Evolutionary conservation across 2,888 invertebrate genomes (phyloP).

Genomic region (Acronicta psi): DNA sequence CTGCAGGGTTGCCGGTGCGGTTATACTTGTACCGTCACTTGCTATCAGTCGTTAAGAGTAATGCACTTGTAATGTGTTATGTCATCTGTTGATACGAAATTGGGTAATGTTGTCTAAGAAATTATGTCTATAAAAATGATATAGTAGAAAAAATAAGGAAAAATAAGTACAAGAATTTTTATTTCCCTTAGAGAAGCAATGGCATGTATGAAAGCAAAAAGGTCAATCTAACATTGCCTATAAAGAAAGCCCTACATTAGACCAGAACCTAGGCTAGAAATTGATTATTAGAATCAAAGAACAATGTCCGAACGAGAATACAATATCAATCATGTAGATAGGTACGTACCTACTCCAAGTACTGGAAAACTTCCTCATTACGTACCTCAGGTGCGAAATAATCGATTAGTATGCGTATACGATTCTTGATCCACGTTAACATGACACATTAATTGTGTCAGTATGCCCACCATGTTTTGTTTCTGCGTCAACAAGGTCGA

Average conservation of each 20-base stretch:
- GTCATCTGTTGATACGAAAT: constrained; percentile 18
- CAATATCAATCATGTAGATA: no score
- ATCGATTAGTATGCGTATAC: constrained; percentile 23
- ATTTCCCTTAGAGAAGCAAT: no score
- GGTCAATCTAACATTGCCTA: no score
- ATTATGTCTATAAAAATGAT: background rate
- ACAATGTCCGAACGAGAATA: background rate
- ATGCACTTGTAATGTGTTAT: constrained; percentile 37
- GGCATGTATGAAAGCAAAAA: no score
- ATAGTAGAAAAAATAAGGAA: background rate
- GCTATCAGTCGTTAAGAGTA: constrained; percentile 31
- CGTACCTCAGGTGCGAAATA: constrained; percentile 7
- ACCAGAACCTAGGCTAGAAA: no score
- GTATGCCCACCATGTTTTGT: background rate
- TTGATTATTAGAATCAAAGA: background rate
- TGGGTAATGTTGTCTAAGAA: background rate
- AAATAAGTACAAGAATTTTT: background rate
- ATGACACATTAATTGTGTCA: constrained; percentile 5
- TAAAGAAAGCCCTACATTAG: no score
- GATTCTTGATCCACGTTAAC: constrained; percentile 16
- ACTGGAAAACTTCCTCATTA: constrained; percentile 30
- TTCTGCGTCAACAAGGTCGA: no score
- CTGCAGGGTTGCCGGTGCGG: constrained; percentile 69
- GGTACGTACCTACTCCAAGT: constrained; percentile 1
- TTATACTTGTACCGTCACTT: constrained; percentile 31